Evolutionary conservation across 2,888 invertebrate genomes (phyloP), one percentile per base, ranked within the genome.

Genomic region (Lasioglossum lativentre): DNA sequence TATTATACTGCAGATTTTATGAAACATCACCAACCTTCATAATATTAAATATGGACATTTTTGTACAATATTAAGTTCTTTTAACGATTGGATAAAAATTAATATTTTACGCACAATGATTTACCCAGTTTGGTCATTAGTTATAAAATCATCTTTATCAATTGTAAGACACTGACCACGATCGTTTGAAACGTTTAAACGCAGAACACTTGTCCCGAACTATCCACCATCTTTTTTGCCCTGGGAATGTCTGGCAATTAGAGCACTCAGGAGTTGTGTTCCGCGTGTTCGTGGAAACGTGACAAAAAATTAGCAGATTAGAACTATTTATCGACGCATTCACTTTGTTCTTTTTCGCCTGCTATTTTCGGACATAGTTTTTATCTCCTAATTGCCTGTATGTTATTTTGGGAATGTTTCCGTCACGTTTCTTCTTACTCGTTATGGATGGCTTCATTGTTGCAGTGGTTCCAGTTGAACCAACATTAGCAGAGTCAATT

Each of bases 301-400:
- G n/a, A 56, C 56, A 56, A 56, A 56, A 56, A 56, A 56, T 56
- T n/a, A n/a, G 56, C 56, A 56, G n/a, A n/a, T n/a, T 56, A n/a
- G 56, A 56, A 56, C 56, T n/a, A 12, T n/a, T n/a, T 56, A n/a
- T 56, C 56, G n/a, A n/a, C n/a, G n/a, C n/a, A 56, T n/a, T 56
- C n/a, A n/a, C n/a, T 10, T 56, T 56, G 12, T n/a, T 12, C n/a
- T n/a, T 12, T 56, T n/a, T n/a, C n/a, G 1, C 12, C n/a, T n/a
- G 56, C n/a, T 12, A 56, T 56, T 56, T n/a, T 56, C 56, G n/a
- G 23, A 56, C n/a, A n/a, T 56, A 56, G n/a, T 12, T n/a, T 56
- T 56, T 12, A 56, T 56, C 12, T n/a, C 4, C n/a, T n/a, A 56
- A 56, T 10, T 56, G n/a, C 12, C n/a, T 12, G 56, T 56, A n/a